These are phyloP conservation scores for Atlantisia rogersi DNA, from an alignment of 2,113 vertebrate genomes.

Conservation along the genomic window DNA sequence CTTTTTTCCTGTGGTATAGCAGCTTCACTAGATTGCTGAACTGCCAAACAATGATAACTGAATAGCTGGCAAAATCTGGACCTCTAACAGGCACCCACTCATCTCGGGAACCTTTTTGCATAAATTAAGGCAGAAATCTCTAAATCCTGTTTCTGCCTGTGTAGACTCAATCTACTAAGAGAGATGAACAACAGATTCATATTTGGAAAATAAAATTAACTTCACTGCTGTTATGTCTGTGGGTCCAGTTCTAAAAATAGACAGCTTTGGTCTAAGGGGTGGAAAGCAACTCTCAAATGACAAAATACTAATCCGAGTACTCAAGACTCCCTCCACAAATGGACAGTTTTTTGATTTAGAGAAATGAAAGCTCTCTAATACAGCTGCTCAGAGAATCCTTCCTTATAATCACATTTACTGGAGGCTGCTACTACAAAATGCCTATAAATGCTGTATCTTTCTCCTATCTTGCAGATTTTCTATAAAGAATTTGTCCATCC, in stretches of 20 bases:
- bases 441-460: background rate
- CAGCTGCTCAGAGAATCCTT: background rate
- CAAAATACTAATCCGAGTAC: background rate
- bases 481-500: slow-evolving; percentile 81
- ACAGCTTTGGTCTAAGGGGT: background rate
- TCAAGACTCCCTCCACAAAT: background rate
- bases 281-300: background rate
- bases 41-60: too few relatives aligned
- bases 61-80: background rate
- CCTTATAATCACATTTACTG: background rate
- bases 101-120: background rate
- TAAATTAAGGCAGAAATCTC: background rate
- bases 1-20: background rate
- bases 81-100: background rate
- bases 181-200: background rate
- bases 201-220: background rate
- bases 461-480: slow-evolving; percentile 77
- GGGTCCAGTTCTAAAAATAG: background rate
- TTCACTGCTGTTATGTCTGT: background rate
- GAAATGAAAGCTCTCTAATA: background rate
- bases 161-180: background rate
- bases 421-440: background rate
- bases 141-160: background rate
- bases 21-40: background rate
- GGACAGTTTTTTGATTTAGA: background rate